Evolutionary conservation across 2,888 invertebrate genomes (phyloP), one percentile per base, ranked within the genome.

Genomic region (Bimastos eiseni): DNA sequence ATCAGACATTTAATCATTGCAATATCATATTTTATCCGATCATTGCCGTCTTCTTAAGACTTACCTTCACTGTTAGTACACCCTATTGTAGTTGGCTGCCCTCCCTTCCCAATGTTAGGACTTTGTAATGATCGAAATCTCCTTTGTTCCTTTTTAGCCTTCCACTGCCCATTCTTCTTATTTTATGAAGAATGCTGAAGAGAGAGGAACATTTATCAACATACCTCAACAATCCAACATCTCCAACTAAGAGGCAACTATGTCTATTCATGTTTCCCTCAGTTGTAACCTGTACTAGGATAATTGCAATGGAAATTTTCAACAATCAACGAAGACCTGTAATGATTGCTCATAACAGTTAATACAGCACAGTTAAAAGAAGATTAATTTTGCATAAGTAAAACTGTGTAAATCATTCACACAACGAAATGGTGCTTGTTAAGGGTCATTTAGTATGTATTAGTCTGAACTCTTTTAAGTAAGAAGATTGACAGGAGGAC

Each of bases 391-490:
- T 70, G 70, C 70, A 70, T 70, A 70, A 8, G 70, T n/a, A 70
- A 21, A 49, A 49, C 49, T 70, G n/a, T 70, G n/a, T n/a, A n/a
- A 70, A n/a, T 30, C n/a, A n/a, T n/a, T 70, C 70, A 70, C n/a
- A 70, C 70, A 55, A 55, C 55, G 11, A 19, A 44, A 19, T 44
- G 19, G 44, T 44, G 21, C 24, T 24, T 70, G 30, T n/a, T 70
- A 70, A 70, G 70, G n/a, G 70, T n/a, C 70, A n/a, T n/a, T 70
- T 70, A 70, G 70, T n/a, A 70, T 30, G 30, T n/a, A 70, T 5
- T 70, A 70, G 70, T n/a, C 70, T 70, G 70, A 70, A 70, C 70
- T 70, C 70, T 70, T n/a, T 30, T n/a, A 70, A 70, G 70, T 70
- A 70, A 6, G 70, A 70, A 30, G 70, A 30, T 70, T 70, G 70